Evolutionary conservation across 2,797 vertebrate genomes (phyloP).

Genomic region (Galagoides demidoff): DNA sequence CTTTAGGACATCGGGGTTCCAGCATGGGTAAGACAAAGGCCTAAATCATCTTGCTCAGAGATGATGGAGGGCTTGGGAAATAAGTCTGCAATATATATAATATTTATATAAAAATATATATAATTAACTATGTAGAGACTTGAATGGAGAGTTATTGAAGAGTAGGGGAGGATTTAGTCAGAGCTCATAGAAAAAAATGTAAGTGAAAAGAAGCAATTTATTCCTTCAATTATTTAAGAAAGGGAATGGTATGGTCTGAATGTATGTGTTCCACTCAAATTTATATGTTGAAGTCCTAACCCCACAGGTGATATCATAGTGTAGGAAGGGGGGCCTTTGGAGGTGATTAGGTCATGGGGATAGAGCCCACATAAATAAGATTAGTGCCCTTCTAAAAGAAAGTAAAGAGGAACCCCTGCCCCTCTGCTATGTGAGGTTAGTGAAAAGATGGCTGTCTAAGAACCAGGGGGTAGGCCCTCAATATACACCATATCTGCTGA

Average conservation of each 20-base stretch:
- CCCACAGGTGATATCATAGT: neutral
- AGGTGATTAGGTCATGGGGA: neutral
- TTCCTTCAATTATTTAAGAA: neutral
- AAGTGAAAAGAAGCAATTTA: neutral
- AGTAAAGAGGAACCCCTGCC: neutral
- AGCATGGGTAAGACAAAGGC: neutral
- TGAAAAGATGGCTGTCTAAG: neutral
- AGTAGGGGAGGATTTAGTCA: neutral
- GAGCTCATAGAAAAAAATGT: neutral
- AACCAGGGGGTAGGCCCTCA: neutral
- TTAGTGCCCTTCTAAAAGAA: neutral
- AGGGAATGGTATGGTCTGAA: neutral
- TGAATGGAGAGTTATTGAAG: neutral
- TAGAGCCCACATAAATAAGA: neutral
- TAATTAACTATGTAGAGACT: neutral
- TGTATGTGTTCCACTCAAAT: neutral
- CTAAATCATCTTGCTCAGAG: neutral
- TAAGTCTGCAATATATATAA: neutral
- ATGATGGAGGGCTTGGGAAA: too few species aligned
- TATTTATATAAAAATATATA: too few species aligned
- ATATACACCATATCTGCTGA: neutral
- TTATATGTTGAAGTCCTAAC: neutral
- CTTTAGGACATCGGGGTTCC: neutral
- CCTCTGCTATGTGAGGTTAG: neutral
- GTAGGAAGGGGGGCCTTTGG: neutral